Evolutionary conservation across 2,113 vertebrate genomes (phyloP).

Genomic region (Actenoides hombroni): DNA sequence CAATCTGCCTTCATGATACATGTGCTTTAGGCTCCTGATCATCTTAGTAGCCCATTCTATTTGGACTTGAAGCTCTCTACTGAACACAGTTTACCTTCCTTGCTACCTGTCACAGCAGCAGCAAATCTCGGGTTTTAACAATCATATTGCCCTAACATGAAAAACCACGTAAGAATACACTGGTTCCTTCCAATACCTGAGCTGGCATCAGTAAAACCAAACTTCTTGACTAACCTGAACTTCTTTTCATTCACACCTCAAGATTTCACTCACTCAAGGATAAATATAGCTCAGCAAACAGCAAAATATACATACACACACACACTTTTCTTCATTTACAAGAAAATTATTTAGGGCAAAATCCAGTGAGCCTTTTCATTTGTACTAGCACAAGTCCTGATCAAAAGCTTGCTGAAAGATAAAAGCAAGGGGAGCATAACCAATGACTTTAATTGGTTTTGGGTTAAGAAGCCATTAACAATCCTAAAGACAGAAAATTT

Average conservation of each 20-base stretch:
- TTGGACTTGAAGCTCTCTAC: background rate
- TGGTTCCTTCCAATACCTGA: background rate
- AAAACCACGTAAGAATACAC: background rate
- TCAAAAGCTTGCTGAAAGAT: background rate
- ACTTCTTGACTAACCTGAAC: background rate
- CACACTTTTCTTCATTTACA: background rate
- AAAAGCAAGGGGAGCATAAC: background rate
- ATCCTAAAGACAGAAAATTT: background rate
- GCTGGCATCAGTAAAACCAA: background rate
- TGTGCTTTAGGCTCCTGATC: background rate
- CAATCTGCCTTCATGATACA: rapidly evolving
- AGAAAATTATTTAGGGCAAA: background rate
- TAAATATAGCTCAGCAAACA: background rate
- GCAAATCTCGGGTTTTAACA: background rate
- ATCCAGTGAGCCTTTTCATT: background rate
- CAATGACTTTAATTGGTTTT: background rate
- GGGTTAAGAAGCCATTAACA: background rate
- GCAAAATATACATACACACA: background rate
- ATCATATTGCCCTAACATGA: background rate
- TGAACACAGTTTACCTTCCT: background rate
- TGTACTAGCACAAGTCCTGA: background rate
- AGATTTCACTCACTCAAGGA: background rate
- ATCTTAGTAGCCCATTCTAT: background rate
- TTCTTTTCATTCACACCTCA: background rate
- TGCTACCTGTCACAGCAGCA: background rate